These are phyloP conservation scores for Aethina tumida DNA, from an alignment of 1,140 invertebrate species.

Conservation along the genomic window DNA sequence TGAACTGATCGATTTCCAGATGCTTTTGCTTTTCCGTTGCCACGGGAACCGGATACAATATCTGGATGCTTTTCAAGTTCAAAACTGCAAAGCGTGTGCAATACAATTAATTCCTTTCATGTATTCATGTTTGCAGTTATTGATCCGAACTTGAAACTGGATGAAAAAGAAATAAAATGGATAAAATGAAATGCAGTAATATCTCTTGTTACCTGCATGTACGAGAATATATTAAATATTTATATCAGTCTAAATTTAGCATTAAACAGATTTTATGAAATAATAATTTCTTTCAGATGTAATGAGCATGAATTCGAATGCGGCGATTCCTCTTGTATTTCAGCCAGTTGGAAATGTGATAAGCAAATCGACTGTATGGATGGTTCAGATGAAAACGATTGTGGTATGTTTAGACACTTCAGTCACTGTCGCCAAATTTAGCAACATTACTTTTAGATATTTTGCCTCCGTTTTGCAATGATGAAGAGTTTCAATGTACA, in stretches of 20 bases:
- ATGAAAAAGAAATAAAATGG: too few relatives aligned
- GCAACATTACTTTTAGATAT: slow-evolving; percentile 32
- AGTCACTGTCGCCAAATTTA: background rate
- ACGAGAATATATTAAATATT: background rate
- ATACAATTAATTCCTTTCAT: too few relatives aligned
- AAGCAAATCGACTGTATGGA: slow-evolving; percentile 49
- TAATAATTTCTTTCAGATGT: slow-evolving; percentile 38
- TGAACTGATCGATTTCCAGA: too few relatives aligned
- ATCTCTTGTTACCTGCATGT: background rate
- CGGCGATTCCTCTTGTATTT: slow-evolving; percentile 53
- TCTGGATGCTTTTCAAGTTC: too few relatives aligned
- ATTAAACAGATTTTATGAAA: background rate
- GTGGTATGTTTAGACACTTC: slow-evolving; percentile 38
- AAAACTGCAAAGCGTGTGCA: too few relatives aligned
- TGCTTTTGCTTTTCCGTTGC: too few relatives aligned
- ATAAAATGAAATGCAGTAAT: too few relatives aligned
- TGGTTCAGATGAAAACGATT: slow-evolving; percentile 48
- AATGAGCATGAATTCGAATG: slow-evolving; percentile 47
- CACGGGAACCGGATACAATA: too few relatives aligned
- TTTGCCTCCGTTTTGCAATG: slow-evolving; percentile 47
- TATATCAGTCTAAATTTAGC: background rate
- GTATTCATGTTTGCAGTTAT: too few relatives aligned
- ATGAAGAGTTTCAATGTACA: slow-evolving; percentile 62
- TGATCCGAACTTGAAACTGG: too few relatives aligned
- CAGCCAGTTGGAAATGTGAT: slow-evolving; percentile 49